Conservation (phyloP, 1,140 invertebrate species). For the Aethina tumida region DNA sequence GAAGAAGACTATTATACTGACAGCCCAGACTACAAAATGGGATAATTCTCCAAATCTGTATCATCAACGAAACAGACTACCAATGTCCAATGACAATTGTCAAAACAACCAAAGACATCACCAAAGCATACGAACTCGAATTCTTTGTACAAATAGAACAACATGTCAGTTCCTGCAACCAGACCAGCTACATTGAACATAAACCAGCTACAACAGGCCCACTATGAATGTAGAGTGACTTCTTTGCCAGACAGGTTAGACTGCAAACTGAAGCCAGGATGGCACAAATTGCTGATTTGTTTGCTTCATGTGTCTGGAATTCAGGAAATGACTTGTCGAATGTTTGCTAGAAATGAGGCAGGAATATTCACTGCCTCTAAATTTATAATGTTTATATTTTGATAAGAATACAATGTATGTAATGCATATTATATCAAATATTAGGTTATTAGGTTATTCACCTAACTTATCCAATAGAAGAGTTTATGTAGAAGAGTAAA, state of each 20-base stretch:
- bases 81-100: conserved; percentile 38
- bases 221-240: conserved; percentile 52
- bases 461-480: too few species aligned
- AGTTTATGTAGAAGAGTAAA: too few species aligned
- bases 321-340: too few species aligned
- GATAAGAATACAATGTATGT: too few species aligned
- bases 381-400: too few species aligned
- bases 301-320: too few species aligned
- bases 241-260: conserved; percentile 69
- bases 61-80: conserved; percentile 83
- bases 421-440: too few species aligned
- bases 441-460: too few species aligned
- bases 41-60: conserved; percentile 90
- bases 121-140: conserved; percentile 8
- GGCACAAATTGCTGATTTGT: too few species aligned
- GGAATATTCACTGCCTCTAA: too few species aligned
- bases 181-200: conserved; percentile 31
- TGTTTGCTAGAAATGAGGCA: too few species aligned
- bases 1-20: conserved; percentile 67
- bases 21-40: conserved; percentile 74
- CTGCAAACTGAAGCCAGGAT: conserved; percentile 83
- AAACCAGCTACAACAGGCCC: conserved; percentile 23
- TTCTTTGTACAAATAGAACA: conserved; percentile 19
- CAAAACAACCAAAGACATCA: conserved; percentile 33
- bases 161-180: conserved; percentile 16